Base-by-base conservation (phyloP, 2,113 vertebrate species). In the Cyprinodon variegatus region DNA sequence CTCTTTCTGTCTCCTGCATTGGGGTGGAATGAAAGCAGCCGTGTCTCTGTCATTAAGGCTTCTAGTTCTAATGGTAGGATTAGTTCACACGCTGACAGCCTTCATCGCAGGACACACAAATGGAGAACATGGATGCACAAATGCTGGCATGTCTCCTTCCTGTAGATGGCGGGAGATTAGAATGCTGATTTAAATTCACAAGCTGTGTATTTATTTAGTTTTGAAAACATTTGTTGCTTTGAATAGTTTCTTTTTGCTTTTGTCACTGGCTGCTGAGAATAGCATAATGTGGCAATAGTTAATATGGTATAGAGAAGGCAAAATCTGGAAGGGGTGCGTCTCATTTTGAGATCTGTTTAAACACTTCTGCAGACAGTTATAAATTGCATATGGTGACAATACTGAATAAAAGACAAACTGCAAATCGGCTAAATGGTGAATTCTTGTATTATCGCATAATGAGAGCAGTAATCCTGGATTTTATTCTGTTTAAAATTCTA, bases 61-160 rank as follows among this genome's bases (percentile, higher is more conserved):
- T 72, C 75, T 81, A 79, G 83, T 76, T 68, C 88, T 92, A 93
- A 92, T 92, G 91, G 90, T 88, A 82, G 91, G 92, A 92, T 93
- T 93, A 92, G 86, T 82, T 76, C 62, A 71, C 50, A 84, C 70
- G 91, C 78, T 91, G 91, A 91, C 91, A 92, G 91, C 82, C 81
- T 83, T 86, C 84, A 88, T 91, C 90, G 78, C 66, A 59, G 84
- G 79, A 86, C 77, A 76, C 78, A 82, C 90, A 81, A 76, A 86
- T 88, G 86, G 84, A 85, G 83, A 80, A 77, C 66, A 43, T 79
- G 76, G 87, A 80, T 65, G 83, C 73, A 77, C 84, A 73, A 71
- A 88, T 81, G 74, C n/a, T 65, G 84, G 66, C 63, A 15, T 73
- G 74, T 77, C 68, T 70, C 81, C 76, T 53, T 57, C 17, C 20